These are phyloP conservation scores for Botia almorhae DNA, from an alignment of 2,797 vertebrate species.

Conservation along the genomic window DNA sequence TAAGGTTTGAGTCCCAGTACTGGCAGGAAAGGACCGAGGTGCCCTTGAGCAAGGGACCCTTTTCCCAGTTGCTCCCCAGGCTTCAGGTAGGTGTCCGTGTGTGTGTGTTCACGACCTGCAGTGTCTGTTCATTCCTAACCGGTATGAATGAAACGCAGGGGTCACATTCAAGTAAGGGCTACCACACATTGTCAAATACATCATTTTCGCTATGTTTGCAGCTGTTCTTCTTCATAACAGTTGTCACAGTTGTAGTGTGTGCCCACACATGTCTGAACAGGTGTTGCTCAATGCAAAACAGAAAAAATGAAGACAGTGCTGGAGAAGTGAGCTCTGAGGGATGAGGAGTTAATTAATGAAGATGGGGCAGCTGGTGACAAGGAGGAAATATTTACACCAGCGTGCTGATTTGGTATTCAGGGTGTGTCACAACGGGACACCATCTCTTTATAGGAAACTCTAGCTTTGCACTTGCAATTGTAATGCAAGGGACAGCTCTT, in stretches of 20 bases:
- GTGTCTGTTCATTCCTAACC: no score
- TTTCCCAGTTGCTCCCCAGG: no score
- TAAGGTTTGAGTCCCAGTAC: no score
- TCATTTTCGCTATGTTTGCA: slow-evolving; percentile 39
- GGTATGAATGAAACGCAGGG: no score
- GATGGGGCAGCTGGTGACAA: background rate
- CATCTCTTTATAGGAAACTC: background rate
- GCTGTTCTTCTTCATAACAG: slow-evolving; percentile 50
- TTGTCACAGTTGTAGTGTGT: slow-evolving; percentile 16
- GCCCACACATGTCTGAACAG: slow-evolving; percentile 53
- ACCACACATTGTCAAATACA: no score
- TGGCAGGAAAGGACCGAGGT: no score
- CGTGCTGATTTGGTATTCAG: background rate
- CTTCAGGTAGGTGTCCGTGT: no score
- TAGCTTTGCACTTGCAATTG: no score
- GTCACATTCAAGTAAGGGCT: no score
- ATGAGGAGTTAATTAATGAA: slow-evolving; percentile 29
- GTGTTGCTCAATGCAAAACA: slow-evolving; percentile 30
- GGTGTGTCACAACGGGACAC: slow-evolving; percentile 5
- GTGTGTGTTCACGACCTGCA: no score
- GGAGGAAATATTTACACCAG: background rate
- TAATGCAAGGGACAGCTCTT: no score
- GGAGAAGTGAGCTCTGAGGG: background rate
- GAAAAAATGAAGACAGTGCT: background rate
- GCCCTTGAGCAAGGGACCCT: no score